Evolutionary conservation across 2,888 invertebrate species (phyloP), one percentile per base, ranked within the genome.

Genomic region (Scelioninae gen. 2): DNA sequence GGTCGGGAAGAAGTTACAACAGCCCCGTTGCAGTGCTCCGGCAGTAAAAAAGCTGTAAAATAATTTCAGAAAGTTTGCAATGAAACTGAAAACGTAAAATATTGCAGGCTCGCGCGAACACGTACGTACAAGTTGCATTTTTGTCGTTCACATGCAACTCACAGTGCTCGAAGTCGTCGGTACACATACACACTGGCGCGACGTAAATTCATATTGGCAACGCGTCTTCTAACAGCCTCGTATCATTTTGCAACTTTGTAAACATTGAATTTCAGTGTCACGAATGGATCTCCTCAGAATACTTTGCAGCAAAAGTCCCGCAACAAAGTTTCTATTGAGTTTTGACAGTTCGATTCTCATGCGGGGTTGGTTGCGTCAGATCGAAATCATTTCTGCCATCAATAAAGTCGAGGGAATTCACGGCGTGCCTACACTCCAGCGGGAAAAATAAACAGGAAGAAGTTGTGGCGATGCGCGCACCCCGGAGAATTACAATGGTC

Each of bases 301-400:
- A 67, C 67, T 67, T 72, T 46, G 39, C 65, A 67, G 22, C 46
- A 25, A n/a, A 58, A 64, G 25, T 46, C 45, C 45, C 13, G 3
- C 13, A 37, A 15, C 25, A 46, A 71, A 74, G 63, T 74, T 74
- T 70, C 50, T 67, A 70, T 71, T 63, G 52, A 74, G 57, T 74
- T 74, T 71, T 71, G 74, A 67, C 74, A 74, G 65, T 72, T 72
- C 35, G 61, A 60, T 39, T 60, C 53, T 45, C 35, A 28, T 28
- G 35, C 46, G 31, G 45, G 57, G 45, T 39, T 50, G 33, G 46
- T 15, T 22, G 33, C 37, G 19, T 55, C 45, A 45, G 41, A 68
- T 64, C 41, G 48, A 61, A 67, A 72, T 65, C 33, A 65, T 65
- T 65, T 67, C 53, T 50, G 11, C 15, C 35, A 50, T 53, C 22